Conservation (phyloP, 2,888 invertebrate genomes). For the Heliconius ethilla region DNA sequence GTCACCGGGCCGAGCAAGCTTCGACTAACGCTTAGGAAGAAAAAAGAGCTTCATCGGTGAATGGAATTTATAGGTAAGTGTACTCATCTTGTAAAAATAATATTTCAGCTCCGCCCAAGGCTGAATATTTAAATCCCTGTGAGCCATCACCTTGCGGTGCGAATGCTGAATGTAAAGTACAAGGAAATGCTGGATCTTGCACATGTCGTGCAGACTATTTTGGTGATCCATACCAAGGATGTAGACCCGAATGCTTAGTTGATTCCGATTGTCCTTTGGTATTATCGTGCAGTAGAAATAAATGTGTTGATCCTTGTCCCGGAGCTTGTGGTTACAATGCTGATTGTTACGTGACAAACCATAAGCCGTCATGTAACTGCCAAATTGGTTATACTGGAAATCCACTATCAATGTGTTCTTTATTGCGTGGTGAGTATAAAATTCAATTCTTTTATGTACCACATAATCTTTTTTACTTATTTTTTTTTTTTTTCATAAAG, state of each 20-base stretch:
- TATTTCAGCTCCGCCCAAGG: slow-evolving; percentile 74
- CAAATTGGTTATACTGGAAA: slow-evolving; percentile 84
- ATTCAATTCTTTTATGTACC: not conserved
- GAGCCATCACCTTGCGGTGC: slow-evolving; percentile 85
- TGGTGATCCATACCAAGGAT: slow-evolving; percentile 89
- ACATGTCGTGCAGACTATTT: slow-evolving; percentile 86
- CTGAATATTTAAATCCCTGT: slow-evolving; percentile 82
- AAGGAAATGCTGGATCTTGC: slow-evolving; percentile 88
- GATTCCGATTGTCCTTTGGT: slow-evolving; percentile 85
- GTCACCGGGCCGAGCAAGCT: slow-evolving; percentile 78
- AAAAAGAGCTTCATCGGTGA: slow-evolving; percentile 77
- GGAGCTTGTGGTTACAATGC: slow-evolving; percentile 87
- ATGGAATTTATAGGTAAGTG: slow-evolving; percentile 72
- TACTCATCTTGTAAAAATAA: slow-evolving; percentile 62
- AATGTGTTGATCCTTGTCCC: slow-evolving; percentile 86
- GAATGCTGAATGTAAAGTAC: slow-evolving; percentile 88
- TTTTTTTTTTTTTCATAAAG: slow-evolving; percentile 59
- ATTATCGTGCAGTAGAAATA: slow-evolving; percentile 84
- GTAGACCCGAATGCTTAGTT: slow-evolving; percentile 85
- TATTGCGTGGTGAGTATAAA: slow-evolving; percentile 62
- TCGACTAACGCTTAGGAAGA: slow-evolving; percentile 81
- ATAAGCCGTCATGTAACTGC: slow-evolving; percentile 85
- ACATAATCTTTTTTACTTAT: not conserved
- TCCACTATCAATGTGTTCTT: slow-evolving; percentile 81
- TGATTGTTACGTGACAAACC: slow-evolving; percentile 85